A percentile compares a stretch with the other conserved stretches of the same genome.
Evolutionary conservation across 2,113 vertebrate genomes (phyloP).

Genomic region (Nycticebus coucang): DNA sequence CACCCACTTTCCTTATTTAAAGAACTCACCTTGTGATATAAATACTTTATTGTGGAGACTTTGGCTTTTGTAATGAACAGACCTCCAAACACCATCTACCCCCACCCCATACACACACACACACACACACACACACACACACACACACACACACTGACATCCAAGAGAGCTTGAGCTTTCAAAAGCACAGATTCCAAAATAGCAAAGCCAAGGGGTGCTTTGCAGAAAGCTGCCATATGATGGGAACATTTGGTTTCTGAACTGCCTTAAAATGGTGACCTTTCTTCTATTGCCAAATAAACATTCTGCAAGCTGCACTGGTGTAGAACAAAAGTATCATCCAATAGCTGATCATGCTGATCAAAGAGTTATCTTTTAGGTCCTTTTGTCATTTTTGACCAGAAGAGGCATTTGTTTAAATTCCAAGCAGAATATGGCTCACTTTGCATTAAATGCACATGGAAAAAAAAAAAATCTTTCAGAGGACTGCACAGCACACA

Average conservation of each 20-base stretch:
- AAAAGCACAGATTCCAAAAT: slow-evolving; percentile 68
- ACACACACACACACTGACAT: neutral
- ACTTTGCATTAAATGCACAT: neutral
- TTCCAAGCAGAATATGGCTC: neutral
- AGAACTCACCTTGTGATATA: slow-evolving; percentile 39
- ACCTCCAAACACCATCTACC: neutral
- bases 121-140: neutral
- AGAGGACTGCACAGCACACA: neutral
- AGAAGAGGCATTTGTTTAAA: slow-evolving; percentile 49
- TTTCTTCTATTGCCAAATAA: slow-evolving; percentile 78
- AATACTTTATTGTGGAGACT: neutral
- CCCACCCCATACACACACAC: neutral
- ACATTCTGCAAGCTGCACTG: slow-evolving; percentile 76
- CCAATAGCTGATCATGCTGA: slow-evolving; percentile 43
- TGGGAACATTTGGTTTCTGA: slow-evolving; percentile 81
- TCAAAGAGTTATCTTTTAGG: slow-evolving; percentile 56
- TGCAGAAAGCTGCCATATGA: slow-evolving; percentile 77
- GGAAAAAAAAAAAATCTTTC: neutral
- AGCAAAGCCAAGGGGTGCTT: slow-evolving; percentile 72
- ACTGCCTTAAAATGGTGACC: slow-evolving; percentile 79
- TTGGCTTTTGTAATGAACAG: neutral
- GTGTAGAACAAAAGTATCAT: slow-evolving; percentile 60
- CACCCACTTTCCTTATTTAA: slow-evolving; percentile 39
- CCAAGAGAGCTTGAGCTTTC: slow-evolving; percentile 47
- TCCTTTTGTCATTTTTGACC: slow-evolving; percentile 58